phyloP scores from a whole-genome alignment of 2,797 vertebrate genomes.

The Okamejei kenojei region DNA sequence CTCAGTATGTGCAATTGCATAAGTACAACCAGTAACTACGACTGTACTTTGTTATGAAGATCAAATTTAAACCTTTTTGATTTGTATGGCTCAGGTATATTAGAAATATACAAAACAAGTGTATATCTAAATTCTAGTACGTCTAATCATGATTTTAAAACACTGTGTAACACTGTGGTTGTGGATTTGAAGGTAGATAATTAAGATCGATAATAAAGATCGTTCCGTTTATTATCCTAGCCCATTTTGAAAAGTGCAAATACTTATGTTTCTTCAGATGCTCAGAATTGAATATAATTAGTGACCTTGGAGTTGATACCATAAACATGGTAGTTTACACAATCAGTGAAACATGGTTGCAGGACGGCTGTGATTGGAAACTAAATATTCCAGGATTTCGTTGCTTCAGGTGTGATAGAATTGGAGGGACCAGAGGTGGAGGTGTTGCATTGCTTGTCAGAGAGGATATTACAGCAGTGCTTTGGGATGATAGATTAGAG shows the following conservation, averaged over 20 bases:
- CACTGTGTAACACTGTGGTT: not conserved
- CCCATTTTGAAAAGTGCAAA: not conserved
- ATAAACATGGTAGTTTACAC: no score
- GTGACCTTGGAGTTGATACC: not conserved
- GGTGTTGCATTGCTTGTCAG: no score
- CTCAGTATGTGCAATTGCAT: not conserved
- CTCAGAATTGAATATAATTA: not conserved
- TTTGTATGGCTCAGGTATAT: not conserved
- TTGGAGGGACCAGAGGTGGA: no score
- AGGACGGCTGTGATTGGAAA: no score
- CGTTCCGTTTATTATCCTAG: not conserved
- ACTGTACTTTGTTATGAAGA: not conserved
- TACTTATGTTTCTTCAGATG: not conserved
- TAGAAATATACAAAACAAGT: no score
- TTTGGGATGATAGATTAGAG: no score
- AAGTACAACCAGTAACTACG: not conserved
- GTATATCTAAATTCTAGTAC: not conserved
- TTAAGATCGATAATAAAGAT: not conserved
- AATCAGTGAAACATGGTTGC: no score
- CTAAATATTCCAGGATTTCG: no score
- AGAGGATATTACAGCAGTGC: no score
- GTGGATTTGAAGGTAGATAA: not conserved
- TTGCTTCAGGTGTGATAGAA: no score
- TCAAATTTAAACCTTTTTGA: not conserved
- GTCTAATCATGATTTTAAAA: not conserved